These are phyloP conservation scores for Erebia epiphron DNA, from an alignment of 2,888 invertebrate species.

Conservation along the genomic window DNA sequence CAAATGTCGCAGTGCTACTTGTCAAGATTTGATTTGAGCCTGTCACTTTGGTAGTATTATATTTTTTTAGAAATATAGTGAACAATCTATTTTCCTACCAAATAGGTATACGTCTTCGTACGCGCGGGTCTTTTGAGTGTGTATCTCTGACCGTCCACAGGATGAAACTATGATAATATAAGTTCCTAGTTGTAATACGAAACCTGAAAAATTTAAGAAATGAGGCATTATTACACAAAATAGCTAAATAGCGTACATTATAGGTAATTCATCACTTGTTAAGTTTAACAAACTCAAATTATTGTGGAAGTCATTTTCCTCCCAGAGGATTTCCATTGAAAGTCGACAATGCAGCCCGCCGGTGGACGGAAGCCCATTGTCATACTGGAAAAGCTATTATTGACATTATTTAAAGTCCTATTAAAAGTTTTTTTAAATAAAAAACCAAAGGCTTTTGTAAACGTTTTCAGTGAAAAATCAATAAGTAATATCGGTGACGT, in stretches of 20 bases:
- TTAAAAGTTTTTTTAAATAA: slow-evolving; percentile 55
- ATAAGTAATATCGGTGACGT: slow-evolving; percentile 31
- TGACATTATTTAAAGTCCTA: slow-evolving; percentile 76
- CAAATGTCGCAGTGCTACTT: background rate
- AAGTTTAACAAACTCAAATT: slow-evolving; percentile 65
- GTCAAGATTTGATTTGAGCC: background rate
- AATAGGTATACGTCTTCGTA: no score
- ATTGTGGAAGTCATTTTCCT: slow-evolving; percentile 73
- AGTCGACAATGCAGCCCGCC: slow-evolving; percentile 70
- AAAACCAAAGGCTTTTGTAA: slow-evolving; percentile 32
- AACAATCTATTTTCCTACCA: no score
- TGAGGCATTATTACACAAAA: slow-evolving; percentile 7
- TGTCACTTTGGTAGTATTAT: background rate
- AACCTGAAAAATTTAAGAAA: no score
- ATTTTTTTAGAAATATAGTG: no score
- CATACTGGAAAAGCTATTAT: slow-evolving; percentile 76
- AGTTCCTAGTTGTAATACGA: no score
- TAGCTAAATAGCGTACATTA: slow-evolving; percentile 44
- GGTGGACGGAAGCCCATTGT: slow-evolving; percentile 75
- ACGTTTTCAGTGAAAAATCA: slow-evolving; percentile 34
- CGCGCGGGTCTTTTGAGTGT: no score
- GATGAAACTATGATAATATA: no score
- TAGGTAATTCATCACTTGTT: slow-evolving; percentile 66
- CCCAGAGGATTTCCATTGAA: slow-evolving; percentile 66
- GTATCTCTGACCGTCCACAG: no score